Conservation (phyloP, 2,888 invertebrate genomes). For the Hirtodrosophila alboralis region DNA sequence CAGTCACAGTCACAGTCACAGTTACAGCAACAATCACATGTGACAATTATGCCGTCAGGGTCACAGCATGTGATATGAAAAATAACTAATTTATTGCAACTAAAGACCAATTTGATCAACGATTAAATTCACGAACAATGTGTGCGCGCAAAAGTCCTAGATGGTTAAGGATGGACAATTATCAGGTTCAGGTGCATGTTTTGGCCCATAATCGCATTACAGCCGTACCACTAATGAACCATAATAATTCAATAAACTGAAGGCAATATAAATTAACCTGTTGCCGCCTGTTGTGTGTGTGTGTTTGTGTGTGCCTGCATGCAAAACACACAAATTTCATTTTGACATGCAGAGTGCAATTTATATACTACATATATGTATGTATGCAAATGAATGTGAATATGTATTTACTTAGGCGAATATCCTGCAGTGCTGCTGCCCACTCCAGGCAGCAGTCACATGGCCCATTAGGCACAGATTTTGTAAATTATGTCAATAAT, state of each 20-base stretch:
- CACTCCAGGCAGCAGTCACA: conserved; percentile 54
- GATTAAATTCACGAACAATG: conserved; percentile 31
- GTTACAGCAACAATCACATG: not conserved
- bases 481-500: conserved; percentile 78
- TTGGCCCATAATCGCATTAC: conserved; percentile 47
- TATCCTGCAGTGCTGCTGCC: conserved; percentile 30
- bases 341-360: conserved; percentile 24
- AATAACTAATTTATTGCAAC: conserved; percentile 55
- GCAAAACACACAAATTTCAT: conserved; percentile 32
- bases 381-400: conserved; percentile 13
- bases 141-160: conserved; percentile 1
- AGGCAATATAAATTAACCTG: conserved; percentile 72
- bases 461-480: conserved; percentile 77
- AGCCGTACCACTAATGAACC: conserved; percentile 61
- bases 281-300: conserved; percentile 51
- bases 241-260: conserved; percentile 72
- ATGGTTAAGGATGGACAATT: not conserved
- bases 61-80: conserved; percentile 20
- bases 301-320: conserved; percentile 3
- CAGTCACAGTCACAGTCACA: not conserved
- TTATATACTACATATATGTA: conserved; percentile 5
- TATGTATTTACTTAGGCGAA: conserved; percentile 19
- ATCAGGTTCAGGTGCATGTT: conserved; percentile 5
- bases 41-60: no score
- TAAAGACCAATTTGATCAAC: conserved; percentile 42